Evolutionary conservation across 2,797 vertebrate genomes (phyloP), one percentile per base, ranked within the genome.

Genomic region (Lithobates pipiens): DNA sequence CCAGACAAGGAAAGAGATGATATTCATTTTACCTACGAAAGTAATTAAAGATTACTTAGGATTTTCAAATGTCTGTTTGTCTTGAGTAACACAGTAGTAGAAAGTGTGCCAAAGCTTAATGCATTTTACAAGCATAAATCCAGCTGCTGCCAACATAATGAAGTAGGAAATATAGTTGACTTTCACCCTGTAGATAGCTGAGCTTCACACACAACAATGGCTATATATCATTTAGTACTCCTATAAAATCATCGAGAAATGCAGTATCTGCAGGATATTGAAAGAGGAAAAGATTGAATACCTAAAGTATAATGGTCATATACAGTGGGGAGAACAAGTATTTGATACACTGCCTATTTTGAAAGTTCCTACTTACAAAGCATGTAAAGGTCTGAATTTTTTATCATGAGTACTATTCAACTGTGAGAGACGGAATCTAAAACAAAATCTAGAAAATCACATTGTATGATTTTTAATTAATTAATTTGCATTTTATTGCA

Each of bases 121-220:
- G 78, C 84, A 70, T 81, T 61, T 63, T 32, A 32, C 72, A 69
- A 80, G 77, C 63, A 81, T 81, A 76, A 85, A 80, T 80, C 74
- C 71, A 69, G 27, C 72, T 32, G 11, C 69, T 85, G 84, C 78
- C 84, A 63, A 71, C 77, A 81, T 85, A 85, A 85, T 81, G 84
- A 85, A 85, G 77, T 81, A 27, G 44, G 76, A 76, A 69, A 85
- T 81, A 73, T 63, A 76, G 72, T 81, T 69, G 65, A 50, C n/a
- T 75, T 71, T 34, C 25, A n/a, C 13, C 46, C 63, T 70, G 44
- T 85, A 29, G 72, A 70, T 46, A 25, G 29, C 65, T 80, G 50
- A 8, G 34, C 42, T 27, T 76, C 70, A n/a, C 63, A 76, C 63
- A 69, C 74, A 44, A 27, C 11, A 50, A 10, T 70, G 10, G 27